Evolutionary conservation across 2,113 vertebrate genomes (phyloP).

Genomic region (Prolemur simus): DNA sequence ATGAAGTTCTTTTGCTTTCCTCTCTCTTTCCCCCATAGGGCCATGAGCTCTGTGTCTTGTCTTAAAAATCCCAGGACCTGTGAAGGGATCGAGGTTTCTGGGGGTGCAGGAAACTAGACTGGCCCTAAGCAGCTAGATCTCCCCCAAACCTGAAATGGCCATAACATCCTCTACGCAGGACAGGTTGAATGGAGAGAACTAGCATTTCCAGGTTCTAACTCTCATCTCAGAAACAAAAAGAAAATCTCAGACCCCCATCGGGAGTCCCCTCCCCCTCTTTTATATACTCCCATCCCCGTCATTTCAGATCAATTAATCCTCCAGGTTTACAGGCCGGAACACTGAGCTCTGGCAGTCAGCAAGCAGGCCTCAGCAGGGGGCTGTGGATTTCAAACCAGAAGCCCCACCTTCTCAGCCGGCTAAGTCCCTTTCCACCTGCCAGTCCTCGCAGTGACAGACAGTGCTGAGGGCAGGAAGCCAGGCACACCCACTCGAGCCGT

Average conservation of each 20-base stretch:
- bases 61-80: not conserved
- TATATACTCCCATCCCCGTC: rapidly evolving
- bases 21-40: not conserved
- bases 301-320: not conserved
- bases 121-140: not conserved
- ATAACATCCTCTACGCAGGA: not conserved
- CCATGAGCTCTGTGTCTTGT: not conserved
- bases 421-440: not conserved
- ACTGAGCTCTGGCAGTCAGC: not conserved
- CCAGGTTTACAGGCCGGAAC: not conserved
- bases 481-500: not conserved
- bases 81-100: not conserved
- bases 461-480: not conserved
- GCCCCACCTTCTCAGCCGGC: not conserved
- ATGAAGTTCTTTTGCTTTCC: not conserved
- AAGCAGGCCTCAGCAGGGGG: not conserved
- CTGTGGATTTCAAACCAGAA: not conserved
- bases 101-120: not conserved
- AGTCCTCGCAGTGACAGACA: not conserved
- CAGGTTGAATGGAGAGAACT: not conserved
- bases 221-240: not conserved
- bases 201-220: not conserved
- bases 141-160: not conserved
- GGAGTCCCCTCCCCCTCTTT: too few species aligned
- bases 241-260: not conserved